phyloP scores from a whole-genome alignment of 2,797 vertebrate species.

The Oryzias sinensis region DNA sequence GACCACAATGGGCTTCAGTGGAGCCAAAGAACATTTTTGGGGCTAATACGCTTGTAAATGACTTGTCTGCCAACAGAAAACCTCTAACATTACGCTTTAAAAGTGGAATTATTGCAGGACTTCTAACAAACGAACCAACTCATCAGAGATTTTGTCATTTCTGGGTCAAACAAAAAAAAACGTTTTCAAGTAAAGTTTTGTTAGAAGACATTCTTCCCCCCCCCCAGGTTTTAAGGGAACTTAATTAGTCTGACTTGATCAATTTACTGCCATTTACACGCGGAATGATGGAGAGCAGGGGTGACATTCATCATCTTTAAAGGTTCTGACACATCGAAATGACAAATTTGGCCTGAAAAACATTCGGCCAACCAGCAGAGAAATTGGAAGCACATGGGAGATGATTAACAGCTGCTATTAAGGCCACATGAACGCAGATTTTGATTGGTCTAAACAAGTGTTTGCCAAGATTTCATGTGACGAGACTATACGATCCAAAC shows the following conservation, averaged over 20 bases:
- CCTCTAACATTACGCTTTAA: constrained; percentile 7
- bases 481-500: constrained; percentile 13
- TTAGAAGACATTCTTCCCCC: constrained; percentile 9
- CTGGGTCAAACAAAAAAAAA: not conserved
- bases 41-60: constrained; percentile 8
- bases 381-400: constrained; percentile 9
- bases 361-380: not conserved
- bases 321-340: constrained; percentile 8
- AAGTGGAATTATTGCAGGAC: constrained; percentile 4
- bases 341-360: constrained; percentile 9
- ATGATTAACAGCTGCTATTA: constrained; percentile 15
- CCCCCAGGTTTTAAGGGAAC: not conserved
- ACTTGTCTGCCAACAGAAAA: constrained; percentile 17
- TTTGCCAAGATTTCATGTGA: constrained; percentile 4
- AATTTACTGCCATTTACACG: constrained; percentile 10
- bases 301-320: constrained; percentile 14
- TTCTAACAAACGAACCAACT: too few species aligned
- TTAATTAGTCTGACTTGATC: constrained; percentile 3
- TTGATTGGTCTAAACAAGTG: constrained; percentile 11
- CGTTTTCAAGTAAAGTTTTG: constrained; percentile 6
- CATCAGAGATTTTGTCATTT: too few species aligned
- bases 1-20: constrained; percentile 2
- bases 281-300: constrained; percentile 8
- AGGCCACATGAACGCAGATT: not conserved
- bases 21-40: constrained; percentile 10